Percentiles rank a stretch among this genome's conserved stretches.
Evolutionary conservation across 2,888 invertebrate species (phyloP).

Genomic region (Stramonita haemastoma): DNA sequence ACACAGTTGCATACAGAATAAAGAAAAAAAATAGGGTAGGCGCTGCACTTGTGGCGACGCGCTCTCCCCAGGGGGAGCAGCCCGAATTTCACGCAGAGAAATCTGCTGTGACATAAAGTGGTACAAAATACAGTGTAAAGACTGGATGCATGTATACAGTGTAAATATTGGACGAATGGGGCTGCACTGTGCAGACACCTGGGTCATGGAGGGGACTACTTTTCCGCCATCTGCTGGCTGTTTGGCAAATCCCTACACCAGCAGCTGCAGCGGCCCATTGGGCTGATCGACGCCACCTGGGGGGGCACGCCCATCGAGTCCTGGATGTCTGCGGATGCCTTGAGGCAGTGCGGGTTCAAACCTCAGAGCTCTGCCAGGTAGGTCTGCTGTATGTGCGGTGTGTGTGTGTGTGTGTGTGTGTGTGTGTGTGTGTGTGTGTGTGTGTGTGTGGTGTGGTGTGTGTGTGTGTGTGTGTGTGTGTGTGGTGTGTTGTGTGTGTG

Average conservation of each 20-base stretch:
- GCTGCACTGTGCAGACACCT: neutral
- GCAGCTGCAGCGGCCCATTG: constrained; percentile 67
- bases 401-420: neutral
- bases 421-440: too few relatives aligned
- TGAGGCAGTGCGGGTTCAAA: constrained; percentile 46
- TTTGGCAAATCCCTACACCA: constrained; percentile 70
- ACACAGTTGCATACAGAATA: too few relatives aligned
- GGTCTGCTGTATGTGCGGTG: neutral
- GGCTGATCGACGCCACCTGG: constrained; percentile 61
- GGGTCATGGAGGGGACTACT: constrained; percentile 46
- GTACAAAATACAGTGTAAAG: too few relatives aligned
- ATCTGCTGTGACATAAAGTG: too few relatives aligned
- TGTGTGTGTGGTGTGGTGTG: neutral
- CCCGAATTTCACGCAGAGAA: too few relatives aligned
- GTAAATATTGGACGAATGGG: too few relatives aligned
- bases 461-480: neutral
- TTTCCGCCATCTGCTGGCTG: constrained; percentile 74
- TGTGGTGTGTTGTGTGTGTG: neutral
- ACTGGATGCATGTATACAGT: too few relatives aligned
- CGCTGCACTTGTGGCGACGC: too few relatives aligned
- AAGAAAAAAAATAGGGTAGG: too few relatives aligned
- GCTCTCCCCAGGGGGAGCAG: too few relatives aligned
- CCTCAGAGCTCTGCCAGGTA: neutral
- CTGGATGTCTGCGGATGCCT: constrained; percentile 69
- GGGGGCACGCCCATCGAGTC: constrained; percentile 69